Base-by-base conservation (phyloP, 2,113 vertebrate species). In the Forbesichthys papilliferus region DNA sequence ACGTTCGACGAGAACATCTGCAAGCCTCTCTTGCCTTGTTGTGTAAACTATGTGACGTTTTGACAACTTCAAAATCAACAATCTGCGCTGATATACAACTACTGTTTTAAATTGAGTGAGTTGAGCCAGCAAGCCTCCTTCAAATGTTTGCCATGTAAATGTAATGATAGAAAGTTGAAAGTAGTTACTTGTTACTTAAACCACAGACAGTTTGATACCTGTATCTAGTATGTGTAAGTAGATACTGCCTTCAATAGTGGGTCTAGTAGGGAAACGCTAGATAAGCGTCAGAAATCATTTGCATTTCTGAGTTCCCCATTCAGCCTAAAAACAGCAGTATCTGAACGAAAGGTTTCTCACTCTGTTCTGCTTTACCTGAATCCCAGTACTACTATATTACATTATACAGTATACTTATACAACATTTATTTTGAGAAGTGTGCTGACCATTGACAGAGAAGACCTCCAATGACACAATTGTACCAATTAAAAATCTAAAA, bases 301-400 rank as follows among this genome's bases (percentile, higher is more conserved):
- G 87, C 87, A 93, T 91, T 81, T 88, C 81, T 75, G 61, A 89
- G 80, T 93, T 91, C 91, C 88, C 82, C 77, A 83, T 92, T 90
- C 75, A 62, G 73, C 66, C 65, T 84, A 70, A 82, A 80, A 84
- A 80, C 70, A 71, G 74, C 80, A 68, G 64, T 69, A 67, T 80
- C 69, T 85, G 78, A 66, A 69, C 66, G 48, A 46, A 16, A 73
- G 75, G 74, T 75, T 75, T 72, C 81, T 63, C 5, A 61, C 69
- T 69, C 73, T 85, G 71, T 89, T 87, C 87, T 86, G 79, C 83
- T 89, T 92, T 87, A 89, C 82, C 80, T 83, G 66, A 48, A 33
- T 71, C 18, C 34, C 52, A 20, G 79, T 16, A 18, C 49, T 16
- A 9, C 71, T 27, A 86, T 71, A 64, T 73, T 49, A 68, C 61